Conservation (phyloP, 2,888 invertebrate species). For the Sphecodes monilicornis region DNA sequence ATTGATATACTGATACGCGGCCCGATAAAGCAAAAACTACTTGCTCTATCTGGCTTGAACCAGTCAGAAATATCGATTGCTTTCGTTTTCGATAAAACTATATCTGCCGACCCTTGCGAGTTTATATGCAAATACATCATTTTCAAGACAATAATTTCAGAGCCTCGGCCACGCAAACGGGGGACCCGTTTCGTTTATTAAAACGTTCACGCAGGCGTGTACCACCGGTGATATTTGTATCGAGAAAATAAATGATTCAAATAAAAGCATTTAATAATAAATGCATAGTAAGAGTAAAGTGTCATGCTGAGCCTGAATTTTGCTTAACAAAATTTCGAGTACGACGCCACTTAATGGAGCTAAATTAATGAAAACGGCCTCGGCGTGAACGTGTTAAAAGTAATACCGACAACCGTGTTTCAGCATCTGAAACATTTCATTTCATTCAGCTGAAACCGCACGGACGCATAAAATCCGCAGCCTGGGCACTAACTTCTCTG, state of each 20-base stretch:
- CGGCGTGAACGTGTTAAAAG: no score
- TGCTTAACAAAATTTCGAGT: no score
- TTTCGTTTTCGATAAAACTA: not conserved
- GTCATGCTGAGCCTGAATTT: no score
- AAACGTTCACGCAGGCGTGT: no score
- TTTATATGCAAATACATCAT: not conserved
- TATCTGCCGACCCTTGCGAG: not conserved
- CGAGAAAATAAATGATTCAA: no score
- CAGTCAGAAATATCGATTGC: not conserved
- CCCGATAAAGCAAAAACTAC: not conserved
- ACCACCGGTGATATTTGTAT: no score
- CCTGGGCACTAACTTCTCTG: not conserved
- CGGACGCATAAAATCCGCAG: not conserved
- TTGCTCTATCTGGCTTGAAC: not conserved
- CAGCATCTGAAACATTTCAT: not conserved
- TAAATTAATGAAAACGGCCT: no score
- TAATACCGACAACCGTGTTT: not conserved
- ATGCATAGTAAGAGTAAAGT: no score
- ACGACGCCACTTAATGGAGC: no score
- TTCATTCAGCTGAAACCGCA: not conserved
- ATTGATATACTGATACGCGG: constrained; percentile 1
- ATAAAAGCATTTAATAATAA: no score
- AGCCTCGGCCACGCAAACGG: not conserved
- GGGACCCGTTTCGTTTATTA: not conserved
- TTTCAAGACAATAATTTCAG: not conserved